These are phyloP conservation scores for Volucella zonaria DNA, from an alignment of 2,888 invertebrate genomes.

Conservation along the genomic window DNA sequence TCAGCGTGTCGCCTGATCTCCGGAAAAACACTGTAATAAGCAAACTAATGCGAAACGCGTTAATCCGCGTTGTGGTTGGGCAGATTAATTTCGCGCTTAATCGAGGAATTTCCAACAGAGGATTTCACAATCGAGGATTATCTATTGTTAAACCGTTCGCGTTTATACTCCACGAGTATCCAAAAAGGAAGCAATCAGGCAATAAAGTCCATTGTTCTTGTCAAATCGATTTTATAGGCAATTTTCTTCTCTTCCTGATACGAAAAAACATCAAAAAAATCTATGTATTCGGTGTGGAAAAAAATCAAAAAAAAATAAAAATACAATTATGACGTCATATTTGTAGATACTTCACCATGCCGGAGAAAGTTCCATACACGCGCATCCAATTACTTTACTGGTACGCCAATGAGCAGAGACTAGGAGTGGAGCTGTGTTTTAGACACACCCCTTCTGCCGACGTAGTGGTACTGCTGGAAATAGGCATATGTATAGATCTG, in stretches of 20 bases:
- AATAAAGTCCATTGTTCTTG: constrained; percentile 59
- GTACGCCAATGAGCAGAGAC: constrained; percentile 33
- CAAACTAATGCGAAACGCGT: constrained; percentile 67
- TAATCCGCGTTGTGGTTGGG: constrained; percentile 48
- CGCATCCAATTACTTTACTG: constrained; percentile 28
- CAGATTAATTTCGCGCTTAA: constrained; percentile 56
- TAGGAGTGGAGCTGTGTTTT: constrained; percentile 9
- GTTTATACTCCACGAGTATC: constrained; percentile 27
- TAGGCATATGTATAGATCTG: not conserved
- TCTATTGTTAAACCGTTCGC: constrained; percentile 64
- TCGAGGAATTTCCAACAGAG: constrained; percentile 52
- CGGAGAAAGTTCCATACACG: constrained; percentile 1
- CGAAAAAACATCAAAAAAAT: constrained; percentile 22
- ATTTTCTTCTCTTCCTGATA: not conserved
- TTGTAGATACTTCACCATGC: not conserved
- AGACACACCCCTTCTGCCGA: constrained; percentile 25
- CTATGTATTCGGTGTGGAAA: constrained; percentile 22
- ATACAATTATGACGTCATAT: constrained; percentile 58
- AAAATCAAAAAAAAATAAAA: not conserved
- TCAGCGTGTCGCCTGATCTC: constrained; percentile 23
- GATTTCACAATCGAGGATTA: constrained; percentile 64
- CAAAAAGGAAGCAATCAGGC: constrained; percentile 69
- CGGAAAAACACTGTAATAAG: constrained; percentile 64
- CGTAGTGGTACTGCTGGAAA: not conserved
- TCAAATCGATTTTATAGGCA: constrained; percentile 68